Conservation (phyloP, 2,113 vertebrate genomes). For the Octodon degus region DNA sequence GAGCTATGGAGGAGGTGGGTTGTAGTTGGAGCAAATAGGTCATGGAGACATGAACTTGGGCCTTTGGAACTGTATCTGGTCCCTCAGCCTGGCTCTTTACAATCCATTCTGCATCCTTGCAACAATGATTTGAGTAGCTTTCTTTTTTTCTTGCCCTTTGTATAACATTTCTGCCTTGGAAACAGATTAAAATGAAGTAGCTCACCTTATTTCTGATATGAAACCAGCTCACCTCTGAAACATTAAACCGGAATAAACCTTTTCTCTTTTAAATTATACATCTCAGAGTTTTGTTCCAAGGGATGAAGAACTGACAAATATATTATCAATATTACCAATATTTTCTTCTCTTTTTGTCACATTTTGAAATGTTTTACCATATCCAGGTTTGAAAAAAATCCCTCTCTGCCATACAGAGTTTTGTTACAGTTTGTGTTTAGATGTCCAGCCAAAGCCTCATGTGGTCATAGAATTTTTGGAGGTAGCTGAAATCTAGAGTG, state of each 20-base stretch:
- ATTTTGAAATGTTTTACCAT: conserved; percentile 10
- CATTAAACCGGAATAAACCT: not conserved
- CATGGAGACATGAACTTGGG: not conserved
- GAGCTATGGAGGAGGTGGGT: not conserved
- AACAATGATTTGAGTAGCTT: not conserved
- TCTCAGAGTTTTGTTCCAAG: not conserved
- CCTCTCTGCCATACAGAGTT: not conserved
- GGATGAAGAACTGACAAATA: not conserved
- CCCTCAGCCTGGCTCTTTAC: not conserved
- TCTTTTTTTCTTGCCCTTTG: not conserved
- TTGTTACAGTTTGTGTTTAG: not conserved
- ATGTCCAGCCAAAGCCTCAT: not conserved
- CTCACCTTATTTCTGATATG: not conserved
- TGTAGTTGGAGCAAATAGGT: not conserved
- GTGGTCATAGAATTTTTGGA: not conserved
- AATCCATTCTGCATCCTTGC: not conserved
- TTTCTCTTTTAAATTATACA: not conserved
- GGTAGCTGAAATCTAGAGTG: not conserved
- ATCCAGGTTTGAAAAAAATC: not conserved
- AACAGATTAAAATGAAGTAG: not conserved
- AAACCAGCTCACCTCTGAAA: not conserved
- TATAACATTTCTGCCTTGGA: not conserved
- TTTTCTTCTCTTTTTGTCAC: not conserved
- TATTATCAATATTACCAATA: not conserved
- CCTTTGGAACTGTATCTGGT: not conserved